Base-by-base conservation (phyloP, 2,888 invertebrate genomes). In the Napeogenes sylphis region DNA sequence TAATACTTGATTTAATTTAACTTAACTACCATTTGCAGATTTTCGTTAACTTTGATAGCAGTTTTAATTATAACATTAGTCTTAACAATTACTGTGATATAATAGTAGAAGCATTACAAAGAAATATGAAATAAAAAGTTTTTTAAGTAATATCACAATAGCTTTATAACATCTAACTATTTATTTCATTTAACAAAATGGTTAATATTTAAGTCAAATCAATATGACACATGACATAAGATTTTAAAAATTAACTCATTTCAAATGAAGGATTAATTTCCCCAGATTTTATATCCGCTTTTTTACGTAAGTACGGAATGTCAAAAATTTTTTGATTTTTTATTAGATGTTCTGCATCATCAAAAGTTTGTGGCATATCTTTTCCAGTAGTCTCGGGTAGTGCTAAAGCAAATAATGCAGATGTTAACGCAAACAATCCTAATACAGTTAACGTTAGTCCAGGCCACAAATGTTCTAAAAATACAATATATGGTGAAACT, bases 351-450 rank as follows among this genome's bases (percentile, higher is more conserved):
- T 87, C 87, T 2, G 87, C 80, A 46, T 84, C 85, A 8, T 84
- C 82, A 70, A 87, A 87, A 0, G 85, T 82, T 63, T 87, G 84
- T 0, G 88, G 88, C 79, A 88, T 79, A 60, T 84, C 82, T 66
- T 75, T 82, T 2, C 71, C 73, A 0, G 84, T 82, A 2, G 88
- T 88, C 68, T 89, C 89, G 0, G 89, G 87, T 45, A 88, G 68
- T 12, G 73, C 67, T 3, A 85, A 64, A 2, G 81, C 73, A 4
- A 82, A 56, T 0, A 77, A 12, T 8, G 74, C 78, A 21, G 78
- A 80, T 6, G 77, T 8, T 0, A 71, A 68, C 3, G 82, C 78
- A 45, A 82, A 59, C 6, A 56, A 53, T 0, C 79, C 83, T 32
- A 82, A 68, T 10, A 87, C 68, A 1, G 80, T 70, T 45, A 84